Evolutionary conservation across 2,888 invertebrate species (phyloP).

Genomic region (Polydrusus tereticollis): DNA sequence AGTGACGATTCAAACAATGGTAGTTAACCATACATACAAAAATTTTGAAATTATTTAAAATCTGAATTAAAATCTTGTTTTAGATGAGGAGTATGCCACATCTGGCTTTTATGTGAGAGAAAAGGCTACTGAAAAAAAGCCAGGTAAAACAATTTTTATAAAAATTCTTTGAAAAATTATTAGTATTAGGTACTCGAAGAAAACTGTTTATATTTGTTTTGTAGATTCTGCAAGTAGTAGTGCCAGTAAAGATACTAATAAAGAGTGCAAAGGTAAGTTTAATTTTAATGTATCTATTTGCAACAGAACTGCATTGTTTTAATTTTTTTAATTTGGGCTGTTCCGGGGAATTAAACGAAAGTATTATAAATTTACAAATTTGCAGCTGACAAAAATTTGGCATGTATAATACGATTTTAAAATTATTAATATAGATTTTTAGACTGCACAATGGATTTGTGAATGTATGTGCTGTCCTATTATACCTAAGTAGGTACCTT

Average conservation of each 20-base stretch:
- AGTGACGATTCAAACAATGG: conserved; percentile 41
- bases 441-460: too few relatives aligned
- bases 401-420: too few relatives aligned
- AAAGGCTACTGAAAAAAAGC: conserved; percentile 29
- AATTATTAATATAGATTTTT: too few relatives aligned
- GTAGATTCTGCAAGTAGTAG: background rate
- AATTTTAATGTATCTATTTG: background rate
- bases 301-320: background rate
- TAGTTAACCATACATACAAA: conserved; percentile 10
- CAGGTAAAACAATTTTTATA: conserved; percentile 20
- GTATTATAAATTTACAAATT: too few relatives aligned
- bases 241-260: background rate
- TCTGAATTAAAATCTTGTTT: background rate
- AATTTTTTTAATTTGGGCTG: background rate
- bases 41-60: background rate
- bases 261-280: conserved; percentile 16
- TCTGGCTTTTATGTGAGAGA: conserved; percentile 45
- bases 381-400: too few relatives aligned
- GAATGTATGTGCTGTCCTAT: too few relatives aligned
- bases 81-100: conserved; percentile 41
- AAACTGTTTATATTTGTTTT: background rate
- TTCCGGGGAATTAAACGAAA: too few relatives aligned
- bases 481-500: too few relatives aligned
- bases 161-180: background rate
- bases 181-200: background rate